Percentiles rank a stretch among this genome's conserved stretches.
These are phyloP conservation scores for Pammene fasciana DNA, from an alignment of 2,888 invertebrate genomes.

Conservation along the genomic window DNA sequence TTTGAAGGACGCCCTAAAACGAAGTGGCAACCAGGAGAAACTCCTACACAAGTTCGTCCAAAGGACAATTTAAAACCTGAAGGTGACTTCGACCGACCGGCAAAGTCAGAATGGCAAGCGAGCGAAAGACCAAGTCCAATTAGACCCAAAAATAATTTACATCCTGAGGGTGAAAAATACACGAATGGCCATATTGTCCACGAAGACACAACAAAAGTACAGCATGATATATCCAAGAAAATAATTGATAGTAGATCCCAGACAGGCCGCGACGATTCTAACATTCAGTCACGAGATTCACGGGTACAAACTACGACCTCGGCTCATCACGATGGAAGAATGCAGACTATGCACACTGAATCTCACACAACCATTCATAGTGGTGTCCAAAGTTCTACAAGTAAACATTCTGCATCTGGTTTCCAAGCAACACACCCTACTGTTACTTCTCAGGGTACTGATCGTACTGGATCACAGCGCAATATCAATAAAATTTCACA, in stretches of 20 bases:
- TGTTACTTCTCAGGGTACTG: slow-evolving; percentile 59
- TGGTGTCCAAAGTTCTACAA: slow-evolving; percentile 52
- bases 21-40: slow-evolving; percentile 61
- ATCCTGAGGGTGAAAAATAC: slow-evolving; percentile 81
- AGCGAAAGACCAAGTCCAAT: slow-evolving; percentile 68
- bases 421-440: slow-evolving; percentile 55
- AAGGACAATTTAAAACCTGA: slow-evolving; percentile 84
- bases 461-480: slow-evolving; percentile 69
- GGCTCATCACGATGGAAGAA: slow-evolving; percentile 52
- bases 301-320: slow-evolving; percentile 42
- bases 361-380: slow-evolving; percentile 54
- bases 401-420: slow-evolving; percentile 57
- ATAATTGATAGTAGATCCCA: slow-evolving; percentile 76
- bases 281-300: slow-evolving; percentile 47
- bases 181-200: slow-evolving; percentile 32
- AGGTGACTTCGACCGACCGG: slow-evolving; percentile 82
- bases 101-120: slow-evolving; percentile 57
- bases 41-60: slow-evolving; percentile 66
- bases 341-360: slow-evolving; percentile 55
- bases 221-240: slow-evolving; percentile 59
- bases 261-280: slow-evolving; percentile 49
- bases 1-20: slow-evolving; percentile 72
- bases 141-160: slow-evolving; percentile 79
- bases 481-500: slow-evolving; percentile 53
- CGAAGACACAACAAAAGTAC: slow-evolving; percentile 35